Conservation (phyloP, 2,797 vertebrate genomes). For the Halcyon leucocephala region DNA sequence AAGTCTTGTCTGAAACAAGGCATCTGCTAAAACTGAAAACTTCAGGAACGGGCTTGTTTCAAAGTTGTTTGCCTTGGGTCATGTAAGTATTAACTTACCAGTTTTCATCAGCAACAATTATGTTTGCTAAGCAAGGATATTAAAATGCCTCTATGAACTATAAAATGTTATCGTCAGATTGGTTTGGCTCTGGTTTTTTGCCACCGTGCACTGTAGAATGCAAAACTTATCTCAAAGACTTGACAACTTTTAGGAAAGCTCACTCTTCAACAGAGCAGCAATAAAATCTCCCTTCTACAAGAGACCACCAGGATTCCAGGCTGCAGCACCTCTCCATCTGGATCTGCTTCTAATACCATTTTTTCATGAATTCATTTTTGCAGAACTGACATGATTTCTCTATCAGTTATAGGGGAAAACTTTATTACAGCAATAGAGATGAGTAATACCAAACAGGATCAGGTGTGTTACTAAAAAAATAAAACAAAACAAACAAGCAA, state of each 20-base stretch:
- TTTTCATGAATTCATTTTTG: neutral
- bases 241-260: neutral
- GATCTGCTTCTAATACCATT: neutral
- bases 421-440: neutral
- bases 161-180: neutral
- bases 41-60: slow-evolving; percentile 53
- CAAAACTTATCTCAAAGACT: neutral
- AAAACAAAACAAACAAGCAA: neutral
- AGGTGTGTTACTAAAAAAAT: neutral
- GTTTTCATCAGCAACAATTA: neutral
- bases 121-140: neutral
- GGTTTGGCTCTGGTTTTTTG: neutral
- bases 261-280: neutral
- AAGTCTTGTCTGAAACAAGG: neutral
- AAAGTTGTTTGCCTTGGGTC: slow-evolving; percentile 1
- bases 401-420: neutral
- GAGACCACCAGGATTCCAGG: neutral
- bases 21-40: neutral
- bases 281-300: neutral
- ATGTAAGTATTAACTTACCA: neutral
- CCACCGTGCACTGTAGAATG: neutral
- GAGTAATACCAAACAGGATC: neutral
- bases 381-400: neutral
- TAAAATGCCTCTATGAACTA: neutral
- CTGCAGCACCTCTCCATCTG: neutral